These are phyloP conservation scores for Mythimna pallens DNA, from an alignment of 2,888 invertebrate genomes.

Conservation along the genomic window DNA sequence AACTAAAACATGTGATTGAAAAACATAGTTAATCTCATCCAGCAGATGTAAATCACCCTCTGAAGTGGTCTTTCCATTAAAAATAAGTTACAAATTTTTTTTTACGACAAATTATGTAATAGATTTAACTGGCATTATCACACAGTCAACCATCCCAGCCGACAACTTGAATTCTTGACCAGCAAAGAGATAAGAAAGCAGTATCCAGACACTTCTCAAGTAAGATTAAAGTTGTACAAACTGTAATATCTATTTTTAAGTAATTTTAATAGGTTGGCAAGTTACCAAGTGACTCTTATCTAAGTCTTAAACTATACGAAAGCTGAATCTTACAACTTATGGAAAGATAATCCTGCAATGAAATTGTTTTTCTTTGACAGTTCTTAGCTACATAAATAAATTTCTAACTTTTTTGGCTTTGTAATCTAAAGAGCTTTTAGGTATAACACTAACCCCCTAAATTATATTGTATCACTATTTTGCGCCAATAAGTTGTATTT, in stretches of 20 bases:
- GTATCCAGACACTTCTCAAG: conserved; percentile 6
- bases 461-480: not conserved
- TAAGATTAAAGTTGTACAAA: conserved; percentile 18
- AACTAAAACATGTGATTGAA: too few species aligned
- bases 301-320: conserved; percentile 9
- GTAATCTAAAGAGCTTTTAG: not conserved
- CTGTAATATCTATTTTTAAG: conserved; percentile 14
- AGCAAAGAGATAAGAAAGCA: conserved; percentile 6
- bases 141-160: not conserved
- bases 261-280: conserved; percentile 29
- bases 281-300: conserved; percentile 31
- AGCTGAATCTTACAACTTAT: conserved; percentile 14
- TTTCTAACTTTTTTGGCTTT: not conserved
- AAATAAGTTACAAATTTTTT: too few species aligned
- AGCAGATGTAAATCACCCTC: not conserved
- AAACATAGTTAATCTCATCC: too few species aligned
- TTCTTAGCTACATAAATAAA: not conserved
- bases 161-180: not conserved
- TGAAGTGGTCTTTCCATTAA: too few species aligned
- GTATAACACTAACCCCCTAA: not conserved
- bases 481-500: not conserved
- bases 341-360: conserved; percentile 13
- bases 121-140: not conserved
- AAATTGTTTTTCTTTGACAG: conserved; percentile 1
- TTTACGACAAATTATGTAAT: not conserved